Conservation (phyloP, 2,113 vertebrate genomes). For the Phasianus colchicus region DNA sequence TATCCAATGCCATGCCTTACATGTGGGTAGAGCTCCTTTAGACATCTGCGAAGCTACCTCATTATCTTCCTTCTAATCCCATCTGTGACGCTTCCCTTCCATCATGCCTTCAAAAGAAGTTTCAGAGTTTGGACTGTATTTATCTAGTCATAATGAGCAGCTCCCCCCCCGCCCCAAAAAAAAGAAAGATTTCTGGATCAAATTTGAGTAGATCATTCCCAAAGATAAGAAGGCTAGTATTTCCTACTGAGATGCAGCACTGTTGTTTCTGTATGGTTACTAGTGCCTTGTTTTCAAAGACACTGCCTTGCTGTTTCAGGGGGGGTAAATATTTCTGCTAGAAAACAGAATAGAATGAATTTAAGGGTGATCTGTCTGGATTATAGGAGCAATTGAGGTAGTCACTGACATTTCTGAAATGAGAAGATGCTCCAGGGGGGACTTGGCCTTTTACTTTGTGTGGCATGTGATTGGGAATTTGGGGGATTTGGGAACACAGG, state of each 20-base stretch:
- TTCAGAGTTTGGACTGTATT: constrained; percentile 32
- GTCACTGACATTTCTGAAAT: neutral
- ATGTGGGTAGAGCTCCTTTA: constrained; percentile 28
- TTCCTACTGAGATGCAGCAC: neutral
- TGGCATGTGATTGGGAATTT: neutral
- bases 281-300: neutral
- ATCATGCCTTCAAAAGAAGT: constrained; percentile 37
- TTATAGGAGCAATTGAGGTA: neutral
- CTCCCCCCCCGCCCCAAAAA: neutral
- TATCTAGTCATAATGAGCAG: neutral
- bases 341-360: neutral
- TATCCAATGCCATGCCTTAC: constrained; percentile 3
- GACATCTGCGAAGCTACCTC: constrained; percentile 1
- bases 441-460: neutral
- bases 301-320: neutral
- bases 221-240: neutral
- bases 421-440: neutral
- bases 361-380: neutral
- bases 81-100: constrained; percentile 6
- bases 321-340: neutral
- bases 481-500: neutral
- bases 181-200: neutral
- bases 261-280: neutral
- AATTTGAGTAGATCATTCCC: neutral
- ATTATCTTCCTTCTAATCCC: constrained; percentile 39